Evolutionary conservation across 1,140 invertebrate species (phyloP), one percentile per base, ranked within the genome.

Genomic region (Telenomus remus): DNA sequence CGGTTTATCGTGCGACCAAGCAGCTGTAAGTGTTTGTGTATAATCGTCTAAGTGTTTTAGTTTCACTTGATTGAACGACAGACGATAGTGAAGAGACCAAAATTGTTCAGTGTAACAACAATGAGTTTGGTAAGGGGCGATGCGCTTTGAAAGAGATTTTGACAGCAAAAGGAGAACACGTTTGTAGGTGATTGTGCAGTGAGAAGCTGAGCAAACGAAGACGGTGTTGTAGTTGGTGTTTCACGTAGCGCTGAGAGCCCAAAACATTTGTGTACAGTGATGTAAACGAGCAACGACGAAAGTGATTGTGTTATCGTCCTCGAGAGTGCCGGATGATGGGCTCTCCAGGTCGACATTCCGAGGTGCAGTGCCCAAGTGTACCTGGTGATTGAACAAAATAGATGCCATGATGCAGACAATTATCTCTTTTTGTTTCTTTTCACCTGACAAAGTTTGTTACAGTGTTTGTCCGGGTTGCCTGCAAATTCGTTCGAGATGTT

Each of bases 351-450:
- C 81, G 78, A 85, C 47, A 27, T 27, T 46, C 57, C 74, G 82
- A 83, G 84, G 85, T 86, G 85, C 82, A 86, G 84, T 86, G 85
- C 81, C 83, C 81, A 80, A 84, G 73, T 76, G 85, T 85, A 84
- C 57, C 75, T 85, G 82, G 85, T 86, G 84, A 84, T 79, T 77
- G 72, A 84, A 82, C 76, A 80, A 85, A 86, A 86, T 87, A 87
- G 85, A 86, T 86, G 81, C 83, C 82, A 76, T 85, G 82, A 82
- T 82, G 82, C 81, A 85, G 84, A 86, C 53, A 78, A 82, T 83
- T 44, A 4, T 51, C 68, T 83, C 80, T 80, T 77, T 86, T 81
- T 80, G 55, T 84, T 86, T 85, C 81, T 79, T 83, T 27, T 6
- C 19, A 27, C 19, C 19, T 27, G 19, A 27, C 1, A 1, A 27